A percentile compares a stretch with the other conserved stretches of the same genome.
These are phyloP conservation scores for Tyria jacobaeae DNA, from an alignment of 2,888 invertebrate genomes.

Conservation along the genomic window DNA sequence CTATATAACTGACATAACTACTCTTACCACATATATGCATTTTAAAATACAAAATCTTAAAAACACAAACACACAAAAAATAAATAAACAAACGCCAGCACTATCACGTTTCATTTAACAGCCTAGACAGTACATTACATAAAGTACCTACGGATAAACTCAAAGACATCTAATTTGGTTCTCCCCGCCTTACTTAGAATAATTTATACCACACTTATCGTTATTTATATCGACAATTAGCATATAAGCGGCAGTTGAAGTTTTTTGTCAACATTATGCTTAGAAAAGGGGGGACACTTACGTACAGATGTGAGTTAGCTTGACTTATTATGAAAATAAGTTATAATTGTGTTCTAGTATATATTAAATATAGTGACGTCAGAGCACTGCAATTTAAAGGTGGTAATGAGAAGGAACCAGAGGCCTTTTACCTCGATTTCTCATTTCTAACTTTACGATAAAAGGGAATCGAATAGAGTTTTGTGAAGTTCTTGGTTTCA, in stretches of 20 bases:
- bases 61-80: too few relatives aligned
- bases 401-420: too few relatives aligned
- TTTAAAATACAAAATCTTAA: too few relatives aligned
- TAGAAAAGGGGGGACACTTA: neutral
- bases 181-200: neutral
- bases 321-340: neutral
- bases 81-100: neutral
- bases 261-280: neutral
- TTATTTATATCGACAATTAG: slow-evolving; percentile 1
- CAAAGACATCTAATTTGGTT: neutral
- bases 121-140: neutral
- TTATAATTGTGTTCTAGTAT: neutral
- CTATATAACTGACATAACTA: too few relatives aligned
- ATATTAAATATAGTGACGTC: neutral
- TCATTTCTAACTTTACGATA: too few relatives aligned
- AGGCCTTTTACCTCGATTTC: too few relatives aligned
- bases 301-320: neutral
- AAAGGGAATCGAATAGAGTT: too few relatives aligned
- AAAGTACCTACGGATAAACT: neutral
- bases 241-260: neutral
- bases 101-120: neutral
- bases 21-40: too few relatives aligned
- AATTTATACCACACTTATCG: slow-evolving; percentile 10
- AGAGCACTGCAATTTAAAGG: too few relatives aligned
- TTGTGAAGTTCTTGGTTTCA: too few relatives aligned